Evolutionary conservation across 1,140 invertebrate genomes (phyloP), one percentile per base, ranked within the genome.

Genomic region (Octopus bimaculoides): DNA sequence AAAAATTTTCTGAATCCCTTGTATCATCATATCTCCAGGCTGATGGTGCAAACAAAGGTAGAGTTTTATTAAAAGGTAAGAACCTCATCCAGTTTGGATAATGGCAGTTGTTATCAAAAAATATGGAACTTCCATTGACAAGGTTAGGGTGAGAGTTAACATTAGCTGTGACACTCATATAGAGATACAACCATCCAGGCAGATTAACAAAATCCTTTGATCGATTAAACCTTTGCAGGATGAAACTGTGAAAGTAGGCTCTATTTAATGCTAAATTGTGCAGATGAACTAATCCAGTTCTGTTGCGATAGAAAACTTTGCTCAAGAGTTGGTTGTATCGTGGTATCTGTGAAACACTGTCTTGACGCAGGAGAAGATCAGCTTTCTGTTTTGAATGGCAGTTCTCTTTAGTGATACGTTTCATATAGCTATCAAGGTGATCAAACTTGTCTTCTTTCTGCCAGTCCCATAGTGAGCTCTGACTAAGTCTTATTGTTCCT

Each of bases 131-230:
- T 75, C 95, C 95, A 90, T 99, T 99, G 80, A 99, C 94, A 81
- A 94, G 80, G 74, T 82, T 93, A 0, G 94, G 94, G 92, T 98
- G 98, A 1, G 96, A 93, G 4, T 96, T 95, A 2, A 99, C 95
- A 90, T 99, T 97, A 0, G 97, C 96, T 0, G 97, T 94, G 0
- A 95, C 95, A 2, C 96, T 98, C 8, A 98, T 90, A 86, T 98
- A 98, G 86, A 98, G 98, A 87, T 99, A 99, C 95, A 98, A 96
- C 94, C 98, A 97, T 77, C 96, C 97, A 1, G 97, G 97, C 91
- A 98, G 96, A 82, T 96, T 95, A 0, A 95, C 95, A 86, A 87
- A 89, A 75, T 85, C 82, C 14, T 79, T 75, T 5, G 87, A 84
- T 74, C 79, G 80, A 81, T 89, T 90, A 81, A 90, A 82, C 76